A percentile compares a stretch with the other conserved stretches of the same genome.
phyloP scores from a whole-genome alignment of 2,888 invertebrate species.

The Chymomyza procnemis region DNA sequence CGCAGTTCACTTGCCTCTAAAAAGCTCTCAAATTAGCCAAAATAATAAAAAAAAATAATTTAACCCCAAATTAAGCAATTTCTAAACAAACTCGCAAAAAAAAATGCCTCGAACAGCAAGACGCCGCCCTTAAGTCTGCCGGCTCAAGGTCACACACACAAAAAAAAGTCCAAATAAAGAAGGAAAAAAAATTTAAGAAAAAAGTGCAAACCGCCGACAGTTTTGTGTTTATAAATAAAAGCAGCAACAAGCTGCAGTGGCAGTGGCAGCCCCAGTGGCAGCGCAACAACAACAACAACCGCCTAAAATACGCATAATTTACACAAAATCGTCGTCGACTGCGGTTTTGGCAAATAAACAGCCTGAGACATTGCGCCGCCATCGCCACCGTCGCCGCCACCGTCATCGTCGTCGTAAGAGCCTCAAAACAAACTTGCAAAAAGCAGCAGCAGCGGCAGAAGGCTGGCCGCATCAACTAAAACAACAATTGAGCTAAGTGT shows the following conservation, averaged over 20 bases:
- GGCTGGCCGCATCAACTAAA: constrained; percentile 8
- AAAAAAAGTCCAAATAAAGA: constrained; percentile 10
- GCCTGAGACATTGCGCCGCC: constrained; percentile 48
- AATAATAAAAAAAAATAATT: too few relatives aligned
- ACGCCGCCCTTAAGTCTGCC: constrained; percentile 12
- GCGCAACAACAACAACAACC: constrained; percentile 23
- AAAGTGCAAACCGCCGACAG: constrained; percentile 46
- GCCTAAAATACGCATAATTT: constrained; percentile 62
- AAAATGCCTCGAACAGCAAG: neutral
- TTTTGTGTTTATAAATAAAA: constrained; percentile 64
- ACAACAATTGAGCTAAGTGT: constrained; percentile 12
- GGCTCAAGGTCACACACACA: constrained; percentile 40
- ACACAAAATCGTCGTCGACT: constrained; percentile 43
- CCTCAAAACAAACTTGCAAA: constrained; percentile 29
- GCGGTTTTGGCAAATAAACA: constrained; percentile 29
- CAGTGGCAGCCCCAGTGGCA: constrained; percentile 3
- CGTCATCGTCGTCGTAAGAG: too few relatives aligned
- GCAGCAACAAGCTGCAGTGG: constrained; percentile 46
- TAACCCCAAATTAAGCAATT: constrained; percentile 7
- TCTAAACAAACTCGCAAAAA: constrained; percentile 18
- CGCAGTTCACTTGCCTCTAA: neutral
- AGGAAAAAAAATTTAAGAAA: constrained; percentile 3
- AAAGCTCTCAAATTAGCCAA: constrained; percentile 14
- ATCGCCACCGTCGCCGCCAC: constrained; percentile 8
- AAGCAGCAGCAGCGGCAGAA: constrained; percentile 8